phyloP scores from a whole-genome alignment of 1,140 invertebrate genomes.

The Potamilus streckersoni region DNA sequence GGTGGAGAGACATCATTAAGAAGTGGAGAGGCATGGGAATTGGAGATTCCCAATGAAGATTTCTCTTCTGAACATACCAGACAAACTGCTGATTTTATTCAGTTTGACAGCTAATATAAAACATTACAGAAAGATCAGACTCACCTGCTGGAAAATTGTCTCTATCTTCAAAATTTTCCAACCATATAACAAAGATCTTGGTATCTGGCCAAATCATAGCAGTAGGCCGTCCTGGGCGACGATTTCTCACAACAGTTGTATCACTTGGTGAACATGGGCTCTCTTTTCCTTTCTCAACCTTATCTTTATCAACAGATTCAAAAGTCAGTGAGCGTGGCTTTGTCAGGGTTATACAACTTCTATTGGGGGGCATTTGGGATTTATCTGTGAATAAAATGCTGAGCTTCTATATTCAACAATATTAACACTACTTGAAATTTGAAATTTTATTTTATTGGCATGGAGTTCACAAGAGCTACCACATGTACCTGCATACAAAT shows the following conservation, averaged over 20 bases:
- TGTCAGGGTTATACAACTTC: slow-evolving; percentile 16
- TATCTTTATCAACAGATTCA: slow-evolving; percentile 38
- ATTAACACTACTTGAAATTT: no score
- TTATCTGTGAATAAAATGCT: slow-evolving; percentile 35
- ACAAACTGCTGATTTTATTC: no score
- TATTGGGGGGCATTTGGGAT: slow-evolving; percentile 38
- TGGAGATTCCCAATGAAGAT: no score
- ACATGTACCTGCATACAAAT: no score
- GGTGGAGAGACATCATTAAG: no score
- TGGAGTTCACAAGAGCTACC: no score
- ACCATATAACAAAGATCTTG: slow-evolving; percentile 93
- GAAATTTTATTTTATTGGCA: no score
- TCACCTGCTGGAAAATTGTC: slow-evolving; percentile 87
- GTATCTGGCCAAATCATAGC: slow-evolving; percentile 65
- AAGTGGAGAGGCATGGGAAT: no score
- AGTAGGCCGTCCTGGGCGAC: slow-evolving; percentile 45
- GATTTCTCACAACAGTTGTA: slow-evolving; percentile 22
- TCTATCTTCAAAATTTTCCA: slow-evolving; percentile 94
- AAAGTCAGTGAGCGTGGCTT: slow-evolving; percentile 61
- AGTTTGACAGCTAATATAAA: no score
- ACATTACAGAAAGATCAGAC: slow-evolving; percentile 22
- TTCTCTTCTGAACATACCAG: no score
- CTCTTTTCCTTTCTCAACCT: slow-evolving; percentile 33
- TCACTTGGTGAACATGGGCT: slow-evolving; percentile 51
- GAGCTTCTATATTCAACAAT: background rate